Percentiles rank a stretch among this genome's conserved stretches.
Conservation (phyloP, 2,888 invertebrate species). For the Daptonema setosum region DNA sequence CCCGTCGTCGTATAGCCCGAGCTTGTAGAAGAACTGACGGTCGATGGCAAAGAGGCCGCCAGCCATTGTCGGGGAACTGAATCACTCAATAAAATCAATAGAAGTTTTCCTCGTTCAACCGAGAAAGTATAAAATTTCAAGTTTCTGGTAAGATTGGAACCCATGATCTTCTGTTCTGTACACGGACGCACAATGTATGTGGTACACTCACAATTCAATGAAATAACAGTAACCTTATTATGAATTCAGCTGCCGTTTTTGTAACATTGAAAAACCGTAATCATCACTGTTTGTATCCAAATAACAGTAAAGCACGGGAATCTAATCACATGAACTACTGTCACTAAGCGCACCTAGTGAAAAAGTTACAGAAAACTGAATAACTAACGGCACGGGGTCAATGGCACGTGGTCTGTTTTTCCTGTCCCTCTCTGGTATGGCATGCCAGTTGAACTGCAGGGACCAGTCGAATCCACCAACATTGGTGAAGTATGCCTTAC, state of each 20-base stretch:
- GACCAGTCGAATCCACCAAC: constrained; percentile 45
- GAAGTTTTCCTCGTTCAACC: constrained; percentile 6
- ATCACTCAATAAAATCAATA: not conserved
- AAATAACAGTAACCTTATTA: too few relatives aligned
- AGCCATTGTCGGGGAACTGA: constrained; percentile 79
- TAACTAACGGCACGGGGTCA: constrained; percentile 57
- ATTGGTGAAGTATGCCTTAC: constrained; percentile 36
- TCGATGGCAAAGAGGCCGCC: constrained; percentile 93
- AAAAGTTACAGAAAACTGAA: too few relatives aligned
- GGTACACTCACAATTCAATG: too few relatives aligned
- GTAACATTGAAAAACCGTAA: too few relatives aligned
- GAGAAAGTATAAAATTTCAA: too few relatives aligned
- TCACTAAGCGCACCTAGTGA: too few relatives aligned
- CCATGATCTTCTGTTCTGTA: too few relatives aligned
- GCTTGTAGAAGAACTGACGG: constrained; percentile 65
- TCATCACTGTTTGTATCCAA: too few relatives aligned
- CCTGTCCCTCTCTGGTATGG: constrained; percentile 75
- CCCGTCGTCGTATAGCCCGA: constrained; percentile 92
- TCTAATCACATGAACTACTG: too few relatives aligned
- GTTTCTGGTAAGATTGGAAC: too few relatives aligned
- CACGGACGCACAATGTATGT: constrained; percentile 16
- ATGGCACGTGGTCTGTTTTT: constrained; percentile 53
- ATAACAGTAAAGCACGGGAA: too few relatives aligned
- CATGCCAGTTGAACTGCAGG: constrained; percentile 86
- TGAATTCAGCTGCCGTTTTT: too few relatives aligned